Percentiles rank a stretch among this genome's conserved stretches.
phyloP scores from a whole-genome alignment of 2,888 invertebrate species.

The Leptura quadrifasciata region DNA sequence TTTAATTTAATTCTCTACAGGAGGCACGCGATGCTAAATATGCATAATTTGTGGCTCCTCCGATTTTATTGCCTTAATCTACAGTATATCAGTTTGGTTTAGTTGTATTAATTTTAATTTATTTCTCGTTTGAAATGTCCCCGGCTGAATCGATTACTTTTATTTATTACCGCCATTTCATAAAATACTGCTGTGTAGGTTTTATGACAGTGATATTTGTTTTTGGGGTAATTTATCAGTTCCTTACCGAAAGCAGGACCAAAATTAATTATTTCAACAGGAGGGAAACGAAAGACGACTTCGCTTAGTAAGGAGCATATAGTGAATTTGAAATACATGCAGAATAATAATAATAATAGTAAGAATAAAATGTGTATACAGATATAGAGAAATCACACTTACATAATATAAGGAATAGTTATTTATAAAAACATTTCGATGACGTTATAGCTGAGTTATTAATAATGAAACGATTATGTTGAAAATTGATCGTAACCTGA shows the following conservation, averaged over 20 bases:
- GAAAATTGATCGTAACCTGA: too few species aligned
- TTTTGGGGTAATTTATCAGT: slow-evolving; percentile 12
- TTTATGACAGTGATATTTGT: slow-evolving; percentile 20
- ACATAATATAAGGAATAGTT: too few species aligned
- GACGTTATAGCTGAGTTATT: too few species aligned
- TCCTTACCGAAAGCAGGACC: not conserved
- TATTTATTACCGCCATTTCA: slow-evolving; percentile 21
- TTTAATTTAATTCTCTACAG: slow-evolving; percentile 72
- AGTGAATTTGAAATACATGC: too few species aligned
- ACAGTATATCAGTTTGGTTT: slow-evolving; percentile 64
- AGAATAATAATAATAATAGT: too few species aligned
- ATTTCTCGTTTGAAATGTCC: slow-evolving; percentile 50
- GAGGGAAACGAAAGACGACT: not conserved
- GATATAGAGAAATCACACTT: too few species aligned
- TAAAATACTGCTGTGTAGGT: slow-evolving; percentile 1
- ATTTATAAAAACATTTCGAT: too few species aligned
- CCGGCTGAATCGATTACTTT: slow-evolving; percentile 33
- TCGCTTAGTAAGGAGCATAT: too few species aligned
- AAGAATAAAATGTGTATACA: too few species aligned
- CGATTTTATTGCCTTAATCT: slow-evolving; percentile 68
- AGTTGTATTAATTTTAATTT: slow-evolving; percentile 61
- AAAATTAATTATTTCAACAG: slow-evolving; percentile 7
- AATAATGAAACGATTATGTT: too few species aligned
- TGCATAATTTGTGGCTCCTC: slow-evolving; percentile 70
- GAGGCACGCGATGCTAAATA: slow-evolving; percentile 71